These are phyloP conservation scores for Oncorhynchus mykiss DNA, from an alignment of 2,113 vertebrate genomes.

Conservation along the genomic window DNA sequence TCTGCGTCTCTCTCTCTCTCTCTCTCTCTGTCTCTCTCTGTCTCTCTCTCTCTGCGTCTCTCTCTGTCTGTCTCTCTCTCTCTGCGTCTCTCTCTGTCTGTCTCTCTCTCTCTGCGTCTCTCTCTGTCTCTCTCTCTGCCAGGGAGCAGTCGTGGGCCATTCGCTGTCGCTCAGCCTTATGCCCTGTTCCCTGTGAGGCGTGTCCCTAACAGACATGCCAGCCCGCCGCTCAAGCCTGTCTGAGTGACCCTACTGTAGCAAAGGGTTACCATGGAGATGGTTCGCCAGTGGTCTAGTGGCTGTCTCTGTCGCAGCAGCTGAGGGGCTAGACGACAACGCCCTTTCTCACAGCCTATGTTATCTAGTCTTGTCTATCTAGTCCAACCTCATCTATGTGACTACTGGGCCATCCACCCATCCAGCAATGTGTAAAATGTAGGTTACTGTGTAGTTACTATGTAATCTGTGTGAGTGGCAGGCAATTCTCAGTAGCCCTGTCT, in stretches of 20 bases:
- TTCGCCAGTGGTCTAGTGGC: constrained; percentile 17
- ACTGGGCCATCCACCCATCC: background rate
- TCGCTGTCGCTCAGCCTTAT: background rate
- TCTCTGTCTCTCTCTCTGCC: background rate
- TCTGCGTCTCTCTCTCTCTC: too few relatives aligned
- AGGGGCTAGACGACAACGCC: constrained; percentile 46
- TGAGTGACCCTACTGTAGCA: constrained; percentile 9
- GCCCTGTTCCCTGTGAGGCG: background rate
- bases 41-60: too few relatives aligned
- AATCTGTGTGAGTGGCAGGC: too few relatives aligned
- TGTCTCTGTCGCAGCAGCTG: constrained; percentile 23
- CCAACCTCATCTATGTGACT: too few relatives aligned
- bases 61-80: background rate
- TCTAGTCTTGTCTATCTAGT: background rate
- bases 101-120: background rate
- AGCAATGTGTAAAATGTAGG: background rate
- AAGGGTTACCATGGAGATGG: constrained; percentile 44
- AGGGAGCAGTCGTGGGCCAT: background rate
- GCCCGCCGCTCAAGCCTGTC: background rate
- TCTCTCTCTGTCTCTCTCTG: too few relatives aligned
- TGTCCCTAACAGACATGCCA: constrained; percentile 2
- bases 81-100: background rate
- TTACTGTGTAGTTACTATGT: background rate
- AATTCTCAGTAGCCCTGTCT: background rate
- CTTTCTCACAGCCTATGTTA: constrained; percentile 34